Evolutionary conservation across 53 echinoderm and acorn worm species (phyloP).

Genomic region (Astropecten irregularis): DNA sequence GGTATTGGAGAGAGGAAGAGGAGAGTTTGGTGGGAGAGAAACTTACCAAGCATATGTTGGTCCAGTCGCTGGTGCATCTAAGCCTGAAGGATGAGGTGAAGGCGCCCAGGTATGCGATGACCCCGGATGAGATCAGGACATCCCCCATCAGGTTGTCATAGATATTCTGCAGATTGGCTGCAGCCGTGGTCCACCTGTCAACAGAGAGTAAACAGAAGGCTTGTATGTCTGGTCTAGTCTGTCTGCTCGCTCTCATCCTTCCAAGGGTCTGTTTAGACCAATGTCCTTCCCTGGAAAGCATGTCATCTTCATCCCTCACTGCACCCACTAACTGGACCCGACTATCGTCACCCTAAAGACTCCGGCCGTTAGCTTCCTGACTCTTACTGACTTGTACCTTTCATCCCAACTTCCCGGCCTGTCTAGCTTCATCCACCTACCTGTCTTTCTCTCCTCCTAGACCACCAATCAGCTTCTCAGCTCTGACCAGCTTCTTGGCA

Average conservation of each 20-base stretch:
- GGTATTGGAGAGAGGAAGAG: background rate
- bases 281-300: no score
- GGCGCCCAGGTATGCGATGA: slow-evolving; percentile 96
- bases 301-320: no score
- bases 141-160: slow-evolving; percentile 99
- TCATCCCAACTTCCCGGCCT: no score
- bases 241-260: no score
- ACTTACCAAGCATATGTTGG: slow-evolving; percentile 71
- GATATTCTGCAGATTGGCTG: slow-evolving; percentile 81
- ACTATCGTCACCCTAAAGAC: no score
- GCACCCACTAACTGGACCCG: no score
- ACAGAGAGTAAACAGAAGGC: background rate
- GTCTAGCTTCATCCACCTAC: no score
- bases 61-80: slow-evolving; percentile 86
- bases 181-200: slow-evolving; percentile 91
- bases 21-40: no score
- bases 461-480: slow-evolving; percentile 98
- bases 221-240: no score
- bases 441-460: slow-evolving; percentile 97
- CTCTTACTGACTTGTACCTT: no score
- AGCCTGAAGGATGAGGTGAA: slow-evolving; percentile 88
- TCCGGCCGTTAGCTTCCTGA: no score
- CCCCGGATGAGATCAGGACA: slow-evolving; percentile 97
- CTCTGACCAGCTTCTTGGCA: slow-evolving; percentile 97
- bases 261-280: no score